Evolutionary conservation across 2,888 invertebrate genomes (phyloP).

Genomic region (Polyommatus icarus): DNA sequence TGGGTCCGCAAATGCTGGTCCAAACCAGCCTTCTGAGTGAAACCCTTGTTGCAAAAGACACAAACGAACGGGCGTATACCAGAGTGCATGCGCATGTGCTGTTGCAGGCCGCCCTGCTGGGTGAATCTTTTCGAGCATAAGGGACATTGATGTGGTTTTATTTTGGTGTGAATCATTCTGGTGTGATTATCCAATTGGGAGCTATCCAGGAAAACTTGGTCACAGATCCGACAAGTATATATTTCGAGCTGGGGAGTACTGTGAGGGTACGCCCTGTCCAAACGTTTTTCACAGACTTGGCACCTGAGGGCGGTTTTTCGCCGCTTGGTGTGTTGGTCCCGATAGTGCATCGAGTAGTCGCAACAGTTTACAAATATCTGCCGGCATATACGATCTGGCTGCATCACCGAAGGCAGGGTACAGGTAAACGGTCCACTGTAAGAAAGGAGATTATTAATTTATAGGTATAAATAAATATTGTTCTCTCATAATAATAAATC

Average conservation of each 20-base stretch:
- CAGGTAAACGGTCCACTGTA: conserved; percentile 72
- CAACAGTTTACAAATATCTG: conserved; percentile 74
- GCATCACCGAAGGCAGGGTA: conserved; percentile 62
- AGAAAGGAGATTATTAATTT: not conserved
- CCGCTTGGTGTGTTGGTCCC: conserved; percentile 72
- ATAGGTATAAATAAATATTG: too few species aligned
- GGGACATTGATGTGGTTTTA: conserved; percentile 68
- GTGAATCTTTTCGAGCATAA: conserved; percentile 71
- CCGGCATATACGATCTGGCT: conserved; percentile 65
- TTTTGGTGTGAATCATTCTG: conserved; percentile 63
- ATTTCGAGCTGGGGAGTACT: conserved; percentile 49
- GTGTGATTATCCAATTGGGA: conserved; percentile 65
- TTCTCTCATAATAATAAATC: too few species aligned
- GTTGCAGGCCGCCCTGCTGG: conserved; percentile 71
- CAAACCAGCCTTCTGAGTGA: conserved; percentile 73
- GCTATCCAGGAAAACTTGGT: conserved; percentile 58
- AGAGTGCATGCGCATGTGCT: conserved; percentile 74
- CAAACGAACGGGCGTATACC: conserved; percentile 70
- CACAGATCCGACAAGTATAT: conserved; percentile 63
- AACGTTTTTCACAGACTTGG: conserved; percentile 73
- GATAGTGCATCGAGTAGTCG: conserved; percentile 71
- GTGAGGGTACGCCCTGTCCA: conserved; percentile 57
- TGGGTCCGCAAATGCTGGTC: conserved; percentile 75
- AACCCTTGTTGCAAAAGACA: conserved; percentile 68
- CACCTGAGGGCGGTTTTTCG: conserved; percentile 71